These are phyloP conservation scores for Enteromius paludinosus DNA, from an alignment of 2,797 vertebrate genomes.

Conservation along the genomic window DNA sequence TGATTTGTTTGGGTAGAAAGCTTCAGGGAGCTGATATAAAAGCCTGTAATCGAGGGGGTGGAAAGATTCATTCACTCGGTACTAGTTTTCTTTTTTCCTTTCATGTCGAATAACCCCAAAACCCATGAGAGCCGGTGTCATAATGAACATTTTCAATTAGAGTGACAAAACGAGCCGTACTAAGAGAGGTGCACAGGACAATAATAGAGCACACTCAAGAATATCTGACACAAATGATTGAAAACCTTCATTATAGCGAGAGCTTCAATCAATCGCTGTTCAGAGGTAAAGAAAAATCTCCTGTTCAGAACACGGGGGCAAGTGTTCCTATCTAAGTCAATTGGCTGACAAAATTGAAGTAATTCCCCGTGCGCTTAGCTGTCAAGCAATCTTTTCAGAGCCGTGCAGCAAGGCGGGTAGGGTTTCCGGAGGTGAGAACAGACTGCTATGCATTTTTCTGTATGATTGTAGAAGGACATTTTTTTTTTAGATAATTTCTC, in stretches of 20 bases:
- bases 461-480: not conserved
- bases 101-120: constrained; percentile 54
- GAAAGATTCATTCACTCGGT: constrained; percentile 37
- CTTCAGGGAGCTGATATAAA: constrained; percentile 15
- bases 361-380: constrained; percentile 61
- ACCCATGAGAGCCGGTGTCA: constrained; percentile 55
- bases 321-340: constrained; percentile 48
- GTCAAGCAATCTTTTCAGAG: constrained; percentile 58
- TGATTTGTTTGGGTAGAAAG: constrained; percentile 9
- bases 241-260: constrained; percentile 55
- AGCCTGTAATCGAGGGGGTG: constrained; percentile 34
- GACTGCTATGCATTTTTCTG: not conserved
- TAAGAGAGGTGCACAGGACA: constrained; percentile 43
- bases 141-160: constrained; percentile 63
- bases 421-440: constrained; percentile 32
- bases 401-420: not conserved
- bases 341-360: constrained; percentile 61
- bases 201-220: constrained; percentile 52
- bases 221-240: constrained; percentile 51
- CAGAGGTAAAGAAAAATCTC: constrained; percentile 49
- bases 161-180: constrained; percentile 50
- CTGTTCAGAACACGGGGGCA: constrained; percentile 26
- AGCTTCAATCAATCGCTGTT: constrained; percentile 55
- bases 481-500: constrained; percentile 40
- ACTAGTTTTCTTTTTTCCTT: constrained; percentile 37